A percentile compares a stretch with the other conserved stretches of the same genome.
Conservation (phyloP, 2,888 invertebrate genomes). For the Ctenicera cuprea region DNA sequence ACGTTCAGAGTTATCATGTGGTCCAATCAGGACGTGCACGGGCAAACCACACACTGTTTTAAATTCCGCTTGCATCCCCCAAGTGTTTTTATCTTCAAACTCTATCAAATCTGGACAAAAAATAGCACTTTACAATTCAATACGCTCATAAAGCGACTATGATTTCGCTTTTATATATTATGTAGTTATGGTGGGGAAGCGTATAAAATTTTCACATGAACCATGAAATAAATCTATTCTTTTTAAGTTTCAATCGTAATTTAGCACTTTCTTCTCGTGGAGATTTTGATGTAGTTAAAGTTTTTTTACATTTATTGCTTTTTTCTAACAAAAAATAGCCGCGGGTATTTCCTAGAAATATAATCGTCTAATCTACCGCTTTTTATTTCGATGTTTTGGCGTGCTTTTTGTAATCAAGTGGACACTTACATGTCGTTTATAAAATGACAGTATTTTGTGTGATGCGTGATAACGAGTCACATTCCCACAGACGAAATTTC, state of each 20-base stretch:
- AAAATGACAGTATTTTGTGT: slow-evolving; percentile 57
- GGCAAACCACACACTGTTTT: slow-evolving; percentile 60
- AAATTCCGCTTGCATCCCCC: slow-evolving; percentile 61
- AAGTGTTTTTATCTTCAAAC: slow-evolving; percentile 53
- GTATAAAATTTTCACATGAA: background rate
- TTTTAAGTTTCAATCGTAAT: too few species aligned
- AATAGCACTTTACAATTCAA: slow-evolving; percentile 65
- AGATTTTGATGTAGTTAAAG: background rate
- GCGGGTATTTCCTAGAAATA: slow-evolving; percentile 13
- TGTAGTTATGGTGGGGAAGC: background rate
- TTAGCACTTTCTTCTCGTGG: too few species aligned
- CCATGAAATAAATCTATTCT: background rate
- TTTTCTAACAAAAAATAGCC: background rate
- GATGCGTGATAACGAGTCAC: slow-evolving; percentile 53
- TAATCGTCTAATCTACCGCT: slow-evolving; percentile 28
- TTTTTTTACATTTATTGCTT: background rate
- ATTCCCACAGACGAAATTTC: slow-evolving; percentile 55
- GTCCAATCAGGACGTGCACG: slow-evolving; percentile 62
- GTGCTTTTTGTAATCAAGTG: slow-evolving; percentile 52
- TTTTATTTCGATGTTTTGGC: slow-evolving; percentile 46
- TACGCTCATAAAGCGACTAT: slow-evolving; percentile 36
- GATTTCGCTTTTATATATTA: slow-evolving; percentile 7
- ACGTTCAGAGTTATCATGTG: slow-evolving; percentile 60
- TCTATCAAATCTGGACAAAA: slow-evolving; percentile 63
- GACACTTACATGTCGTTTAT: slow-evolving; percentile 45